Conservation (phyloP, 30 jellyfish, hydroid and myxozoan genomes). For the Cassiopea xamachana region DNA sequence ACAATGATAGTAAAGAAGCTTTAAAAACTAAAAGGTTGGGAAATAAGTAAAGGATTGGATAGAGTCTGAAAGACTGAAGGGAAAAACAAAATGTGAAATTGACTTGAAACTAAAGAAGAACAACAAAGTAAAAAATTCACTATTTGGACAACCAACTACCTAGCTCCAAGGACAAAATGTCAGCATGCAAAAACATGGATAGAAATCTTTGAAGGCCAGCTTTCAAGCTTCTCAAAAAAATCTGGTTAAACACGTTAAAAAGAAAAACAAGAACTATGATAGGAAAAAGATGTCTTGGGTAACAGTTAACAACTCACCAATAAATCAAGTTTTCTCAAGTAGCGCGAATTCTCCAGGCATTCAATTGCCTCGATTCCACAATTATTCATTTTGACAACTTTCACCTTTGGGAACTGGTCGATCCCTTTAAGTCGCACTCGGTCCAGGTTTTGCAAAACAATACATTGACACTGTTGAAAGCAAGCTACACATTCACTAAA, state of each 20-base stretch:
- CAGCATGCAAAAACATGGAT: too few relatives aligned
- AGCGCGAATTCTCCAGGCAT: slow-evolving; percentile 15
- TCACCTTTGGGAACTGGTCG: slow-evolving; percentile 28
- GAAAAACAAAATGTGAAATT: not conserved
- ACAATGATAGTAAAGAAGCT: too few relatives aligned
- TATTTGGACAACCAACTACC: not conserved
- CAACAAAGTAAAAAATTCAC: not conserved
- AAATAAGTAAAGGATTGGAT: too few relatives aligned
- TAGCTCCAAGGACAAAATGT: not conserved
- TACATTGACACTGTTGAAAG: slow-evolving; percentile 39
- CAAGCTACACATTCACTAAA: too few relatives aligned
- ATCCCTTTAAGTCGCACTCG: slow-evolving; percentile 47
- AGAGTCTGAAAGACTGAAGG: not conserved
- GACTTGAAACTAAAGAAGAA: not conserved
- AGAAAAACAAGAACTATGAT: too few relatives aligned
- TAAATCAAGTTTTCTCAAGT: slow-evolving; percentile 27
- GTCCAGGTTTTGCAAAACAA: slow-evolving; percentile 12
- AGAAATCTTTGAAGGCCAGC: too few relatives aligned
- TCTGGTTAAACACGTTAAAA: too few relatives aligned
- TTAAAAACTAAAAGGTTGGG: too few relatives aligned
- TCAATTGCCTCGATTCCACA: slow-evolving; percentile 57
- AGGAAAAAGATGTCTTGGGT: not conserved
- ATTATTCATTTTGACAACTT: slow-evolving; percentile 7
- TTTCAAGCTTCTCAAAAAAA: too few relatives aligned
- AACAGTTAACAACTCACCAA: slow-evolving; percentile 4